Base-by-base conservation (phyloP, 2,113 vertebrate species). In the Cranoglanis bouderius region DNA sequence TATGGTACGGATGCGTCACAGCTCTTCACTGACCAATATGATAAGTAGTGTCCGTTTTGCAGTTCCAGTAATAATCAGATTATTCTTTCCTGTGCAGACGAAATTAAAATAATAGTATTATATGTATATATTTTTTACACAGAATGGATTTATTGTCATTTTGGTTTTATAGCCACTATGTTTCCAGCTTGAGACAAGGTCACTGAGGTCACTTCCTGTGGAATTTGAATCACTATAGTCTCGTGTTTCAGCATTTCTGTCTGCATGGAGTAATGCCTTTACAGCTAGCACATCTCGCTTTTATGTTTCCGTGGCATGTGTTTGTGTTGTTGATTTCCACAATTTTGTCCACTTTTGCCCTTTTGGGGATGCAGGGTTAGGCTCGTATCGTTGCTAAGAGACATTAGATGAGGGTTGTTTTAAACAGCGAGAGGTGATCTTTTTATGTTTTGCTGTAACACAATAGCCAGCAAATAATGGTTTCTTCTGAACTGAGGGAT, bases 41-140 rank as follows among this genome's bases (percentile, higher is more conserved):
- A 85, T 78, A 21, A 26, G 67, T 78, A 74, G 85, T 51, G 35
- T 91, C 72, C 87, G 78, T n/a, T 89, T 75, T 63, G 86, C 74
- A 70, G 90, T 70, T 89, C 51, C 70, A 57, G 61, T 57, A 87
- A 90, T 92, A 90, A 91, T 91, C 91, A 90, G 91, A 90, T 90
- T 90, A 88, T 90, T 89, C 87, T 86, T 72, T 81, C 77, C 57
- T 81, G 90, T 91, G 85, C 85, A 86, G 72, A 91, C 88, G 51
- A 82, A 90, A 85, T 88, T 55, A 84, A 88, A 83, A 26, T 21
- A 57, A 92, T 91, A 83, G 91, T 93, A 89, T 90, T 92, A 80
- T 92, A 89, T 90, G 74, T 93, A 82, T 82, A 92, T 92, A 91
- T 92, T 93, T 92, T 92, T 93, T 91, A 88, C 90, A 91, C 84